phyloP scores from a whole-genome alignment of 1,140 invertebrate genomes.

The Cydia pomonella region DNA sequence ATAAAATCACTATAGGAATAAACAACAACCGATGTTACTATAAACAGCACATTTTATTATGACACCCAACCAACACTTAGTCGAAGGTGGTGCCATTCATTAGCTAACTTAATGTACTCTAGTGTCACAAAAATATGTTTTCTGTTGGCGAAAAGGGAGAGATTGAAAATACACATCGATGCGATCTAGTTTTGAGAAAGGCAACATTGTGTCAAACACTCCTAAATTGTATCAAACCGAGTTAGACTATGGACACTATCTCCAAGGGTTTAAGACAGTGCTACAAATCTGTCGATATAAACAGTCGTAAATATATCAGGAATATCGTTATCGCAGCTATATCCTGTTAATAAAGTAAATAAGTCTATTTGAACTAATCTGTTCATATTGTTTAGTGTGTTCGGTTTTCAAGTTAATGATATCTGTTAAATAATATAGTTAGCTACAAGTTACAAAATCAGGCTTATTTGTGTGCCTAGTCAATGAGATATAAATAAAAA shows the following conservation, averaged over 20 bases:
- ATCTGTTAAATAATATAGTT: background rate
- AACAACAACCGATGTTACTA: background rate
- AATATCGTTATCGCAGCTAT: background rate
- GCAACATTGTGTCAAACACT: background rate
- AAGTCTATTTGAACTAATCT: background rate
- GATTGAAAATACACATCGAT: background rate
- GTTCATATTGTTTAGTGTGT: background rate
- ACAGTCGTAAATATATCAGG: background rate
- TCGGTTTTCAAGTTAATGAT: background rate
- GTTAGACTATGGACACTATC: background rate
- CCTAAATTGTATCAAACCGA: slow-evolving; percentile 1
- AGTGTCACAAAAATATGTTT: background rate
- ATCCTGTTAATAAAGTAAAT: background rate
- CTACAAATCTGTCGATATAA: background rate
- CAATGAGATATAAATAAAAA: too few relatives aligned
- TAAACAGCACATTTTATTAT: background rate
- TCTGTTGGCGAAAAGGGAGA: background rate
- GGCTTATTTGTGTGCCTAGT: too few relatives aligned
- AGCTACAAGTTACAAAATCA: too few relatives aligned
- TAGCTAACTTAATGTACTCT: background rate
- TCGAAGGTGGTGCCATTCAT: background rate
- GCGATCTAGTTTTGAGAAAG: slow-evolving; percentile 8
- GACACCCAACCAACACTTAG: slow-evolving; percentile 8
- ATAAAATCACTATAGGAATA: background rate
- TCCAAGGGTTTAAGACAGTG: background rate